Base-by-base conservation (phyloP, 35 echinoderm and acorn worm species). In the Lytechinus pictus region DNA sequence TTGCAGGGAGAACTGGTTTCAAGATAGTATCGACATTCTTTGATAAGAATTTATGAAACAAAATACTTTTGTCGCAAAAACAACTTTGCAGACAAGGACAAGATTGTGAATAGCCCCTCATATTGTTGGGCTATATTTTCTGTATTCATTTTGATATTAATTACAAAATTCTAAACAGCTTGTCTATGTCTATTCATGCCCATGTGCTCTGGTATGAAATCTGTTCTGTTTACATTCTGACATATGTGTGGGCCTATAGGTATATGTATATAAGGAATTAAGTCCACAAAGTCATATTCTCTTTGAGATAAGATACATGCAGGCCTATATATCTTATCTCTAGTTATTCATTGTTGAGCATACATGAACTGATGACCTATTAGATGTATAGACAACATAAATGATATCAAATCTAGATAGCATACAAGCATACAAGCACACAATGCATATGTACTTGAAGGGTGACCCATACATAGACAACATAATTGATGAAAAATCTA, bases 241-340 rank as follows among this genome's bases (percentile, higher is more conserved):
- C 21, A 7, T n/a, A 7, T 5, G 2, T 7, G 4, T n/a, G 21
- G 66, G 66, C 66, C 66, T 79, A 7, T n/a, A 79, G 24, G 3
- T 24, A 79, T 14, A 79, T 79, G 3, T 24, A 79, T 14, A 79
- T 79, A n/a, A n/a, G 61, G 66, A 5, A 79, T 79, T 79, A 79
- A 79, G 14, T 79, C 66, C 66, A 79, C 66, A 79, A 79, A 79
- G 66, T 79, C 66, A 79, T 79, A 79, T 79, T 79, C 66, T 24
- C 66, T 79, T 6, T 16, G 14, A 79, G 66, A 79, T 79, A 79
- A 71, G 12, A 21, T 19, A 1, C 5, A 21, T 0, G 19, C 5
- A 1, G 3, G 66, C 16, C 66, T 79, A n/a, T n/a, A n/a, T n/a
- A 79, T 79, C 66, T 79, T 79, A 79, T 79, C 66, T 79, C 8